These are phyloP conservation scores for Adelognathus sp. DNA, from an alignment of 2,888 invertebrate species.

Conservation along the genomic window DNA sequence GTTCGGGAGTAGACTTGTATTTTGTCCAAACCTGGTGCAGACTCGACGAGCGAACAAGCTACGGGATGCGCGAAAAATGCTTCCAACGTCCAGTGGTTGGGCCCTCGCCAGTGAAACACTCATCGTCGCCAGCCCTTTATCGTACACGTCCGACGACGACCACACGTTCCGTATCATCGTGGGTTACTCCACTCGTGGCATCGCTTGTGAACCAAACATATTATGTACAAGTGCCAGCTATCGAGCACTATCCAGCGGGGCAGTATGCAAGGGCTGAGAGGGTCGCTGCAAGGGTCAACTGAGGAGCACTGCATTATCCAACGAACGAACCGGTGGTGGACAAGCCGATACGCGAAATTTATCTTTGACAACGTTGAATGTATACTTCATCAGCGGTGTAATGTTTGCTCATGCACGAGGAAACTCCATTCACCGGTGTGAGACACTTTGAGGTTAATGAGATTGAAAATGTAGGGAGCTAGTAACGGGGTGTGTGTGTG, in stretches of 20 bases:
- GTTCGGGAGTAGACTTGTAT: too few species aligned
- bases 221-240: constrained; percentile 10
- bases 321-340: constrained; percentile 19
- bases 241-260: background rate
- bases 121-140: background rate
- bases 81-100: too few species aligned
- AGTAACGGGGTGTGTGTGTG: too few species aligned
- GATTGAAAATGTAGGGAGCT: constrained; percentile 2
- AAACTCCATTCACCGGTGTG: background rate
- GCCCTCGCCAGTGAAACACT: too few species aligned
- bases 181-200: background rate
- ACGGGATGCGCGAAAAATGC: too few species aligned
- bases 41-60: too few species aligned
- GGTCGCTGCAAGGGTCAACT: constrained; percentile 22
- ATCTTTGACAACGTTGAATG: constrained; percentile 6
- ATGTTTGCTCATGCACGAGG: background rate
- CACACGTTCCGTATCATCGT: constrained; percentile 13
- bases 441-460: background rate
- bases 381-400: background rate
- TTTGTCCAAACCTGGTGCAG: too few species aligned
- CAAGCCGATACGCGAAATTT: constrained; percentile 23
- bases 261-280: constrained; percentile 33
- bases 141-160: constrained; percentile 3
- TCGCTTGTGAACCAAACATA: constrained; percentile 2
- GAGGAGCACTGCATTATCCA: too few species aligned